Evolutionary conservation across 2,888 invertebrate species (phyloP).

Genomic region (Zaprionus bogoriensis): DNA sequence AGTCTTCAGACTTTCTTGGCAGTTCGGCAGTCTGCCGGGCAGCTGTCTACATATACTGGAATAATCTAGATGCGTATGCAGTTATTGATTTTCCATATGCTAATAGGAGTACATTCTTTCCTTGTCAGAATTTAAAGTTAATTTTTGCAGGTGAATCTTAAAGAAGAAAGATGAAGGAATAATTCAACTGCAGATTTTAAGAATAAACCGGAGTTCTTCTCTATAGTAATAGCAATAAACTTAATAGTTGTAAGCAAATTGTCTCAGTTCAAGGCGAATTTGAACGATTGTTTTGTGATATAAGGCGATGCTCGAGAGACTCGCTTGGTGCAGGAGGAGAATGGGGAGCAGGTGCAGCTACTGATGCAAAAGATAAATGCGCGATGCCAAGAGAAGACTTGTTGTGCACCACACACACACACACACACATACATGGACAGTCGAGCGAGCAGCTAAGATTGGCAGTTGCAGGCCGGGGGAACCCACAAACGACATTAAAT

Average conservation of each 20-base stretch:
- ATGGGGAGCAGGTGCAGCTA: conserved; percentile 20
- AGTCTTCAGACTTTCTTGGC: neutral
- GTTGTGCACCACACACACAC: neutral
- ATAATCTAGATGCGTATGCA: conserved; percentile 11
- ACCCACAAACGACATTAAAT: conserved; percentile 63
- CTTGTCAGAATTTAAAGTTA: too few relatives aligned
- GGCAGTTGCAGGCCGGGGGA: conserved; percentile 55
- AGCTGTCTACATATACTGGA: conserved; percentile 2
- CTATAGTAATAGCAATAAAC: too few relatives aligned
- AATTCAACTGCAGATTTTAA: too few relatives aligned
- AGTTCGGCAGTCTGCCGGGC: neutral
- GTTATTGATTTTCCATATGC: conserved; percentile 26
- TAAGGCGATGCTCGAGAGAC: neutral
- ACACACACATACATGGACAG: neutral
- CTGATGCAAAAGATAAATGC: conserved; percentile 48
- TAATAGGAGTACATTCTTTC: too few relatives aligned
- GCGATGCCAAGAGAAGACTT: conserved; percentile 37
- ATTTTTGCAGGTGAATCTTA: too few relatives aligned
- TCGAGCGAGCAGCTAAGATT: conserved; percentile 42
- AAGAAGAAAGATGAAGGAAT: too few relatives aligned
- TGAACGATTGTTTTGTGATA: neutral
- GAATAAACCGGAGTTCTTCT: too few relatives aligned
- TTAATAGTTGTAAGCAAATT: too few relatives aligned
- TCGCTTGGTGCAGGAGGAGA: neutral
- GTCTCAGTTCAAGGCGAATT: too few relatives aligned